Conservation (phyloP, 53 echinoderm and acorn worm genomes). For the Arbacia lixula region DNA sequence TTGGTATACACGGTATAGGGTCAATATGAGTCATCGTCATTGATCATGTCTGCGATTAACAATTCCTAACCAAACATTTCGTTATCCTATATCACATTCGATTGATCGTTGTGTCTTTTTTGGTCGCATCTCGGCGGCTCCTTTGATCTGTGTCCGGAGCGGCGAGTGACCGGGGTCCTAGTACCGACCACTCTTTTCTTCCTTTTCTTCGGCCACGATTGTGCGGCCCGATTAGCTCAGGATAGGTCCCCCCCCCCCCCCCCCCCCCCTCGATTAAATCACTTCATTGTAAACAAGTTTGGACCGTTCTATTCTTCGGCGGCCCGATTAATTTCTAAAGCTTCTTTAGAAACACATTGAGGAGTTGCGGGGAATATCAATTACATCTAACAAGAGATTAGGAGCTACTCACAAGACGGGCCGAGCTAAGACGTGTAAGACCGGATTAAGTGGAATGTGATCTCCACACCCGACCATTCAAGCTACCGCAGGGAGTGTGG, state of each 20-base stretch:
- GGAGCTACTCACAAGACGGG: background rate
- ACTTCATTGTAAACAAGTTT: conserved; percentile 54
- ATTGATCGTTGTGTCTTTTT: background rate
- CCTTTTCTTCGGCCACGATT: conserved; percentile 14
- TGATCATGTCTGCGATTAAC: background rate
- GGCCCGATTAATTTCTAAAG: conserved; percentile 33
- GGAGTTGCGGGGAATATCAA: conserved; percentile 51
- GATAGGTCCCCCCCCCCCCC: conserved; percentile 3
- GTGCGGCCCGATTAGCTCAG: background rate
- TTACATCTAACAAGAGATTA: conserved; percentile 60
- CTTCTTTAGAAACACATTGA: conserved; percentile 16
- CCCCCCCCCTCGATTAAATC: conserved; percentile 52
- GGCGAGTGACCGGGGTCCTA: too few relatives aligned
- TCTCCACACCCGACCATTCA: too few relatives aligned
- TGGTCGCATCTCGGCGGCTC: background rate
- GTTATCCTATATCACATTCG: conserved; percentile 15
- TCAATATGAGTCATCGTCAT: too few relatives aligned
- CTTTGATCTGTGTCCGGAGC: conserved; percentile 3
- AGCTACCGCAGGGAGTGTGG: too few relatives aligned
- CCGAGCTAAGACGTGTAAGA: too few relatives aligned
- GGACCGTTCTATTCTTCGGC: conserved; percentile 20
- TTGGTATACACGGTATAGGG: too few relatives aligned
- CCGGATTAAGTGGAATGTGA: too few relatives aligned
- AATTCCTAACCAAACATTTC: conserved; percentile 7
- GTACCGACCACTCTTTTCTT: conserved; percentile 18